Base-by-base conservation (phyloP, 2,888 invertebrate genomes). In the Acanthosepion lycidas region DNA sequence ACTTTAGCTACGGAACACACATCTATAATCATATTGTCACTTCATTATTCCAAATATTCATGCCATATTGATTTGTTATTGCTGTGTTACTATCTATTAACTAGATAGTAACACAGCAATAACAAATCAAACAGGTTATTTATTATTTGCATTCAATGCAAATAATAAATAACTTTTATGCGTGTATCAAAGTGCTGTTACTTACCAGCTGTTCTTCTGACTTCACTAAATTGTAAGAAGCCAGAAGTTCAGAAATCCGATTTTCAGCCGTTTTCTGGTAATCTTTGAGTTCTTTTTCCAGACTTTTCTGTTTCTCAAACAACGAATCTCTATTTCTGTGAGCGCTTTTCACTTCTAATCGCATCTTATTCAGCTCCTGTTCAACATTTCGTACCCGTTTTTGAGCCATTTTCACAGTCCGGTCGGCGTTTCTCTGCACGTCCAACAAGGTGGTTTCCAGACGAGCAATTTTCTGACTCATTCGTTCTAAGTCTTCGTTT, bases 381-480 rank as follows among this genome's bases (percentile, higher is more conserved):
- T 96, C 96, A 94, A 97, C 95, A 91, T 95, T 96, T 64, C 96
- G 96, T 91, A 96, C 96, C 93, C 95, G 96, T 94, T 95, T 95
- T 94, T 96, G 96, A 42, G 96, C 95, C 53, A 97, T 96, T 64
- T 95, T 95, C 53, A 96, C 95, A 15, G 95, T 95, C 55, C 95
- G 96, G 42, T 96, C 95, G 9, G 95, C 95, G 94, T 96, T 95
- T 64, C 95, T 95, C 91, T 96, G 96, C 59, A 95, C 95, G 42
- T 96, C 96, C 94, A 95, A 96, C 93, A 97, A 95, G n/a, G 95
- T 95, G 94, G 95, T 96, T 95, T 97, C 97, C 42, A 96, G 94
- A 18, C 95, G 95, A 9, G 95, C 94, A 9, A 96, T 95, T 94
- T 96, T 95, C 94, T 96, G 96, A 91, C 95, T 95, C 64, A 96